phyloP scores from a whole-genome alignment of 2,888 invertebrate species.

The Ecliptopera silaceata region DNA sequence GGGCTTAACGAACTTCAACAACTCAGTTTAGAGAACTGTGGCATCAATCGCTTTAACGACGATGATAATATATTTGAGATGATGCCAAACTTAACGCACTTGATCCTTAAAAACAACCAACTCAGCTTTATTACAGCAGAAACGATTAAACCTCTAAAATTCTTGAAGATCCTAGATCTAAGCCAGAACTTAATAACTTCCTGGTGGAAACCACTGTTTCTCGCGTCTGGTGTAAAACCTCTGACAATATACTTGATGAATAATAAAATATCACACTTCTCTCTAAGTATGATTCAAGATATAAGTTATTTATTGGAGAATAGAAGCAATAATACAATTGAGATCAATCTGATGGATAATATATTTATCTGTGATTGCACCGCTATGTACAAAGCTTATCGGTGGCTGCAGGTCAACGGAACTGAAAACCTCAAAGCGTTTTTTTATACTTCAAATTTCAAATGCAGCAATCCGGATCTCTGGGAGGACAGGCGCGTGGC shows the following conservation, averaged over 20 bases:
- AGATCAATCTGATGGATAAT: slow-evolving; percentile 78
- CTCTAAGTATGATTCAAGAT: slow-evolving; percentile 82
- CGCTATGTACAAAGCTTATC: slow-evolving; percentile 67
- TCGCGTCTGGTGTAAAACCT: slow-evolving; percentile 68
- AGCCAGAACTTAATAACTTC: slow-evolving; percentile 77
- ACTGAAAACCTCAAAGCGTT: slow-evolving; percentile 57
- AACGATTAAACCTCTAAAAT: slow-evolving; percentile 68
- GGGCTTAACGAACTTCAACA: slow-evolving; percentile 76
- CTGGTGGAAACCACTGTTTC: slow-evolving; percentile 80
- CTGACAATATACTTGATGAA: slow-evolving; percentile 66
- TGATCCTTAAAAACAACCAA: slow-evolving; percentile 77
- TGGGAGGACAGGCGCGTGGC: slow-evolving; percentile 72
- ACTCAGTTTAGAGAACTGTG: slow-evolving; percentile 77
- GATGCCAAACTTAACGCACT: slow-evolving; percentile 74
- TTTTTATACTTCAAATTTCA: slow-evolving; percentile 62
- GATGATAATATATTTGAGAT: slow-evolving; percentile 77
- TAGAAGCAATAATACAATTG: slow-evolving; percentile 47
- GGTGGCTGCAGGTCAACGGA: slow-evolving; percentile 69
- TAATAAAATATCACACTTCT: slow-evolving; percentile 82
- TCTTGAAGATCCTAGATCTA: slow-evolving; percentile 74
- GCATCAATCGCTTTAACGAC: slow-evolving; percentile 66
- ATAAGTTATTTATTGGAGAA: slow-evolving; percentile 70
- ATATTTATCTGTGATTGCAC: slow-evolving; percentile 82
- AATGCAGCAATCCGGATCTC: slow-evolving; percentile 71
- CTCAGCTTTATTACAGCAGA: slow-evolving; percentile 68